Evolutionary conservation across 2,888 invertebrate species (phyloP), one percentile per base, ranked within the genome.

Genomic region (Synergus itoensis): DNA sequence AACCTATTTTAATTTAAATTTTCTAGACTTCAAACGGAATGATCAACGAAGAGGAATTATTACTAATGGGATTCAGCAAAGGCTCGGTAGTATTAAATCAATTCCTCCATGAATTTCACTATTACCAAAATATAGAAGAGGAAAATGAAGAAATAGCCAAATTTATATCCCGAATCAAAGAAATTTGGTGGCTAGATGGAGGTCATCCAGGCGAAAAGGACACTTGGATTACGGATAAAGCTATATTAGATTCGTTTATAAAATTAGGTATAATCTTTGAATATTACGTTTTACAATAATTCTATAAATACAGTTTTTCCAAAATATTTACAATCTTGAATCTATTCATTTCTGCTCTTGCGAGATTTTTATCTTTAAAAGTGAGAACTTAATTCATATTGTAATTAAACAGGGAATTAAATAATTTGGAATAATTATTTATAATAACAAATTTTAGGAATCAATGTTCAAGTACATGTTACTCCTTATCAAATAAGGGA

Each of bases 41-140:
- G 78, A 73, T 81, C 4, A 77, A 77, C 21, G 76, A 79, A 8
- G 62, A 40, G 67, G 83, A 80, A 16, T 48, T 87, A 77, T 82
- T 77, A 36, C 88, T 84, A 85, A 94, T 97, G 81, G 98, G 97
- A 2, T 98, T 98, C 92, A 98, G 98, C 93, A 98, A 98, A 93
- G 98, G 98, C 80, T 98, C 97, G 92, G 97, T 98, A 80, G 98
- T 98, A 81, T 94, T 98, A 87, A 98, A 98, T 94, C 98, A 98
- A 94, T 94, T 98, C 85, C 94, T 98, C 77, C 96, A 96, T 91
- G 98, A 98, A 93, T 95, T 98, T 92, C 95, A 96, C 91, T 95
- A 96, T 92, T 93, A 95, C 77, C 94, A 95, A 92, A 95, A 95
- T 0, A 91, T 95, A 63, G 94, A 95, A 76, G 94, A 95, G 0